phyloP scores from a whole-genome alignment of 2,888 invertebrate genomes.

The Nemapogon koenigi region DNA sequence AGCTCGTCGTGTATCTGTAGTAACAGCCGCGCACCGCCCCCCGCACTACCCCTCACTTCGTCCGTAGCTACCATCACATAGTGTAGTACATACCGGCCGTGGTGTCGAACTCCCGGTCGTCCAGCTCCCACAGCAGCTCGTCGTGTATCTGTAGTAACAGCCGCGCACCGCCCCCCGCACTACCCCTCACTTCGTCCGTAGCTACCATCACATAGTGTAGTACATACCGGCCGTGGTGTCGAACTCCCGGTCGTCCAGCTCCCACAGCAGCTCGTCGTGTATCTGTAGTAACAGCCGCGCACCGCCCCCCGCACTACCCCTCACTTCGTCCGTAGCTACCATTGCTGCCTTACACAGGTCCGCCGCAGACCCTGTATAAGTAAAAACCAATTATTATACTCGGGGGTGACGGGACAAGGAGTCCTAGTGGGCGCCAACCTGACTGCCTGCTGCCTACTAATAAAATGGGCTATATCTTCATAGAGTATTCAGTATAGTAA shows the following conservation, averaged over 20 bases:
- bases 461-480: neutral
- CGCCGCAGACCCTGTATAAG: constrained; percentile 45
- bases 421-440: neutral
- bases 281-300: constrained; percentile 39
- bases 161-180: constrained; percentile 18
- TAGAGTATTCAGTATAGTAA: neutral
- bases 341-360: constrained; percentile 58
- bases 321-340: constrained; percentile 25
- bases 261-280: constrained; percentile 62
- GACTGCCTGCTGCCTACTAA: neutral
- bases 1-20: constrained; percentile 62
- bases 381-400: neutral
- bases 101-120: constrained; percentile 19
- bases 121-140: constrained; percentile 58
- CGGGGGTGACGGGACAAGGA: neutral
- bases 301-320: too few species aligned
- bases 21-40: constrained; percentile 27
- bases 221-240: constrained; percentile 27
- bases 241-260: constrained; percentile 28
- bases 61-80: constrained; percentile 45
- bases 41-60: constrained; percentile 1
- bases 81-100: constrained; percentile 41
- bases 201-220: constrained; percentile 56
- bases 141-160: constrained; percentile 59
- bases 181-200: constrained; percentile 15